Conservation (phyloP, 2,113 vertebrate species). For the Ginglymostoma cirratum region DNA sequence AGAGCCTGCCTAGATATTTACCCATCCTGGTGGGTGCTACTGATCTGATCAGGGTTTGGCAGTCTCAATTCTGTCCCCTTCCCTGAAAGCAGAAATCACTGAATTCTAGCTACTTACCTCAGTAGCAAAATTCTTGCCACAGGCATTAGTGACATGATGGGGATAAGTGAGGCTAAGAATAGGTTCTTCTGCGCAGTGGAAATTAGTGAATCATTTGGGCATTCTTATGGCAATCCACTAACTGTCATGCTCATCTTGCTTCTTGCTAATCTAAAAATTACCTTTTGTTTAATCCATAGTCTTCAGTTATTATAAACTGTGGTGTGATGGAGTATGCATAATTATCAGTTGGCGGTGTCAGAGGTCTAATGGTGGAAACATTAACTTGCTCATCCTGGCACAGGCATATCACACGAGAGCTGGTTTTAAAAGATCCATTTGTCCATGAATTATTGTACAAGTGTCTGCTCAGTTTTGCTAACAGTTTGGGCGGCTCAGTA, state of each 20-base stretch:
- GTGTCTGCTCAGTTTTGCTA: not conserved
- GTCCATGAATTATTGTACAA: not conserved
- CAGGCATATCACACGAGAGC: not conserved
- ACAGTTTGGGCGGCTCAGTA: no score
- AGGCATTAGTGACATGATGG: not conserved
- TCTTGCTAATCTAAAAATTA: not conserved
- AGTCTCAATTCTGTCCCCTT: not conserved
- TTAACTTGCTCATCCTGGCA: not conserved
- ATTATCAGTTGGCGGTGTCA: not conserved
- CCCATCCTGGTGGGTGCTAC: not conserved
- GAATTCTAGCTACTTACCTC: not conserved
- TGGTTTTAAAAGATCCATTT: not conserved
- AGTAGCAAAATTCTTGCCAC: not conserved
- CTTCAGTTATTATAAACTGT: not conserved
- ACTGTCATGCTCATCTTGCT: not conserved
- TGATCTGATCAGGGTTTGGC: not conserved
- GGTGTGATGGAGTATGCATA: not conserved
- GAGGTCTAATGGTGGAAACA: not conserved
- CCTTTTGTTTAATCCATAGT: not conserved
- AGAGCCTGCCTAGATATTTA: not conserved
- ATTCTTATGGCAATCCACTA: not conserved
- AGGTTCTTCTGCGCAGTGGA: not conserved
- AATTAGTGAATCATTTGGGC: not conserved
- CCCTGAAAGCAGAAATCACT: not conserved
- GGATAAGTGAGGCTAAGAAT: not conserved